Base-by-base conservation (phyloP, 2,113 vertebrate genomes). In the Penelope pileata region DNA sequence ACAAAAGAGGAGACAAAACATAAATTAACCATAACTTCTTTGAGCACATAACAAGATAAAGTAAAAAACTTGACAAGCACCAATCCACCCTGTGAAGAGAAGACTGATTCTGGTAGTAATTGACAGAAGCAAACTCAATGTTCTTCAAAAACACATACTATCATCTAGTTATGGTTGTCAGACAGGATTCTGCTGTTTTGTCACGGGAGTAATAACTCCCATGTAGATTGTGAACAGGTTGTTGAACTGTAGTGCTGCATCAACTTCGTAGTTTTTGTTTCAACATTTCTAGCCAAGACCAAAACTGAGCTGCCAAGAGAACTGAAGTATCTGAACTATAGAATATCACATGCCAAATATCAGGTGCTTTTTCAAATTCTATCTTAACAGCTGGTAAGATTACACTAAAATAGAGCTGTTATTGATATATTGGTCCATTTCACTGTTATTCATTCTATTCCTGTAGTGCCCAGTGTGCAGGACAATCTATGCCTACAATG, bases 271-370 rank as follows among this genome's bases (percentile, higher is more conserved):
- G 16, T 66, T 95, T 81, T 70, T 77, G 66, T 85, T 94, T 91
- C 66, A 90, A 56, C 36, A 86, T 67, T 89, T 60, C 42, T 42
- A 78, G 86, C n/a, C 56, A 86, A 87, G 81, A 90, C 23, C 6
- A 50, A 67, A 88, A 70, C 6, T 51, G 16, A 34, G 26, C 88
- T 95, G 79, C 91, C 72, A 90, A 86, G 12, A 94, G 51, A 92
- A 74, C 21, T 43, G 40, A 81, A 85, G 83, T 30, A 4, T 47
- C 50, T 69, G 13, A 92, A 93, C 26, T 21, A 27, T 11, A 86
- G 21, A 80, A 48, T 7, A 4, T 5, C 6, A 77, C 13, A 48
- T 70, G 24, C 10, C 27, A 80, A 84, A 75, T 63, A 47, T 21
- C 43, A 69, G 10, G 27, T 42, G 30, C 8, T 60, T 77, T 75